These are phyloP conservation scores for Parotia lawesii DNA, from an alignment of 2,113 vertebrate species.

Conservation along the genomic window DNA sequence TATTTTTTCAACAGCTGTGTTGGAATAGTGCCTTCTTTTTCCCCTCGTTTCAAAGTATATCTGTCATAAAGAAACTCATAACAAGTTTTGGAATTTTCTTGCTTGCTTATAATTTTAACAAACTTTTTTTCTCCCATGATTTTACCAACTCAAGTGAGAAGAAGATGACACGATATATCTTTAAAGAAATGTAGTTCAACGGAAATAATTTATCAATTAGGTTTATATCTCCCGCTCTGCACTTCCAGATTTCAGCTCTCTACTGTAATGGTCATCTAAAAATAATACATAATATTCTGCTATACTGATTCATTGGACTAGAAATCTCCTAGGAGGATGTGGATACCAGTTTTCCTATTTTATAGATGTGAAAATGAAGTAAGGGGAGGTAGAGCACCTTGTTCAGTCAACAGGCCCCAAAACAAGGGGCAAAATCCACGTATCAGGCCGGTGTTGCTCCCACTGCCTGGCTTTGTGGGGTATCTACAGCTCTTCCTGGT, in stretches of 20 bases:
- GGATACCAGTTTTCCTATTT: neutral
- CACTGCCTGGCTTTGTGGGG: neutral
- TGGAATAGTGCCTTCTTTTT: slow-evolving; percentile 26
- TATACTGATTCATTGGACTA: neutral
- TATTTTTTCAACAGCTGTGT: slow-evolving; percentile 18
- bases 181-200: neutral
- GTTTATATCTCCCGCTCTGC: neutral
- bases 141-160: neutral
- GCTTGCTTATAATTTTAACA: neutral
- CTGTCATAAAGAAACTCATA: neutral
- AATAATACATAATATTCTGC: neutral
- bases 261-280: neutral
- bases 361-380: neutral
- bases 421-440: neutral
- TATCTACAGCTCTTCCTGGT: neutral
- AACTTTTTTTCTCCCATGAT: neutral
- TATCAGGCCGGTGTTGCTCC: neutral
- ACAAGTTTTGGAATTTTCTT: neutral
- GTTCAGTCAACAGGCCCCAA: neutral
- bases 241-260: neutral
- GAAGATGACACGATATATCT: neutral
- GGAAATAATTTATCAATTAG: neutral
- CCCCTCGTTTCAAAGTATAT: neutral
- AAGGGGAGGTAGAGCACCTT: neutral
- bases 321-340: neutral